Evolutionary conservation across 2,113 vertebrate genomes (phyloP), one percentile per base, ranked within the genome.

Genomic region (Recurvirostra avosetta): DNA sequence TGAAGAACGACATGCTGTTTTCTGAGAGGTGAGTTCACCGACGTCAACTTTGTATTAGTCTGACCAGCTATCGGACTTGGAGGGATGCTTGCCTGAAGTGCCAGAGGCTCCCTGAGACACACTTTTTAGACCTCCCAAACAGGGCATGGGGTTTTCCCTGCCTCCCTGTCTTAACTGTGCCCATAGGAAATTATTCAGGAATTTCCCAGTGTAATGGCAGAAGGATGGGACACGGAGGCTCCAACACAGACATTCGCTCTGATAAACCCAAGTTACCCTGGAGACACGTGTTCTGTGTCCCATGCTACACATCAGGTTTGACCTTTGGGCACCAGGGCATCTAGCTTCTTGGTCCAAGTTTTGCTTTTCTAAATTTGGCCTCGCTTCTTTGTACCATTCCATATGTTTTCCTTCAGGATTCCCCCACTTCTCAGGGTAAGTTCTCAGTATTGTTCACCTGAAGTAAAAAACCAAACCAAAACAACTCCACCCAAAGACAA

Each of bases 21-120:
- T 49, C 52, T 59, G 43, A 67, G 41, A 74, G 4, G 5, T n/a
- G 27, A 45, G 19, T 71, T 63, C 43, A 34, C 17, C 19, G 53
- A 63, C 6, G 8, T 71, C 43, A 89, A 12, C 5, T 11, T 85
- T 38, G 34, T 27, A 32, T 8, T 20, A 14, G 16, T 32, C 38
- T 74, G 34, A 52, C 4, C 2, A 0, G 12, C 18, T 27, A 25
- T 8, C 0, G 4, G 23, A 20, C 23, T 75, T 12, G 25, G 45
- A 80, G 18, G n/a, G 7, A 25, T n/a, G 10, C 10, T 40, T 74
- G 6, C 19, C 53, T 41, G 50, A 77, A 49, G 17, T 11, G 26
- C 15, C 66, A 47, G 32, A 82, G 1, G 4, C 12, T 71, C 12
- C 22, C 68, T 18, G 11, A 66, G 21, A 34, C 19, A 62, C 10